Evolutionary conservation across 2,113 vertebrate genomes (phyloP).

Genomic region (Nannospalax galili): DNA sequence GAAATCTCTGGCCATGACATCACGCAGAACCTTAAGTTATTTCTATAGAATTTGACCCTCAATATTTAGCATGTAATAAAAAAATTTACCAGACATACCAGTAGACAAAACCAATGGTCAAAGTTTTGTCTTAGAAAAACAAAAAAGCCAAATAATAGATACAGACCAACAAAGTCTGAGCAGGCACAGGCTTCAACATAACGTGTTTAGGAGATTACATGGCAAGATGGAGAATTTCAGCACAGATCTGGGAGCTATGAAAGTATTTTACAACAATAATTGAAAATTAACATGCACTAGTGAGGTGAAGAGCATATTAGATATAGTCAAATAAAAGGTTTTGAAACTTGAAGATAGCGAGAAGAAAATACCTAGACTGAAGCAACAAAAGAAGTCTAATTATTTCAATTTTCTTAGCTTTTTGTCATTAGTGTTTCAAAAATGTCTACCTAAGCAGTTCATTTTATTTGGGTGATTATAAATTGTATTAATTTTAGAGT

Average conservation of each 20-base stretch:
- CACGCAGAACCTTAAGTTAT: background rate
- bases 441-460: background rate
- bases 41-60: background rate
- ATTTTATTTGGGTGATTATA: conserved; percentile 31
- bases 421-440: background rate
- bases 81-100: background rate
- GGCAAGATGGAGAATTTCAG: background rate
- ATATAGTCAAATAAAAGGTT: background rate
- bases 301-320: background rate
- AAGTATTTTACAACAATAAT: background rate
- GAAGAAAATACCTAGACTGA: background rate
- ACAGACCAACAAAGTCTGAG: background rate
- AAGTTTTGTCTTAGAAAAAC: background rate
- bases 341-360: background rate
- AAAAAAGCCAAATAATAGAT: background rate
- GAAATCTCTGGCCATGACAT: background rate
- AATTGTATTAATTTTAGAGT: background rate
- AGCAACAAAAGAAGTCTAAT: background rate
- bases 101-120: background rate
- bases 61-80: background rate
- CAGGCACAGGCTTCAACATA: background rate
- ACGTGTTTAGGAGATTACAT: background rate
- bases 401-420: background rate
- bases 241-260: background rate
- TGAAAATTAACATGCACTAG: background rate